Evolutionary conservation across 64 coral and sea anemone genomes (phyloP), one percentile per base, ranked within the genome.

Genomic region (Exaiptasia diaphana): DNA sequence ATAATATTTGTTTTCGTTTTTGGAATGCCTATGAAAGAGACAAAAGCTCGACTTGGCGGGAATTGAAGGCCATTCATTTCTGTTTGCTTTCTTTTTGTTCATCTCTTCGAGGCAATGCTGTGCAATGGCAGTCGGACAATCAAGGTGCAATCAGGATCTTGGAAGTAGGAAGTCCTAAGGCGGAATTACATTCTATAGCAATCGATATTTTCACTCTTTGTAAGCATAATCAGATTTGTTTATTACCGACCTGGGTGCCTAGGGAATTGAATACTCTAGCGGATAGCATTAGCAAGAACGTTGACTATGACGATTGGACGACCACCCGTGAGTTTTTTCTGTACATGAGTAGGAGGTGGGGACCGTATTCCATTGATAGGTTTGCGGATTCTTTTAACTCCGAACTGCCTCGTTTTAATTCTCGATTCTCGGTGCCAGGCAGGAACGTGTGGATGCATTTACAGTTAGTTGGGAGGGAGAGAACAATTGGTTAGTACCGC

Each of bases 381-480:
- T 85, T 85, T 85, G 68, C 82, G 5, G 69, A 74, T 27, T 48
- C 46, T 41, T 15, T 7, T 34, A 74, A 85, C 23, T 33, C 67
- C 70, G 54, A 74, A 44, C 71, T 86, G 13, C 18, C 82, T 58
- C 59, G 82, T 32, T 86, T 76, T 64, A 65, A 86, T 75, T 86
- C 70, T 48, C 60, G 71, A 61, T 86, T 86, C 68, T 24, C 68
- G 24, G 71, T 46, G 28, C 70, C 31, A 23, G 67, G 67, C 38
- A 25, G 5, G 57, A 41, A 37, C 78, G 67, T 0, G 64, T 83
- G 52, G 65, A 83, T 40, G 49, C 80, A 39, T 71, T 71, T 54
- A 69, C 80, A 70, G 48, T 55, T 35, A 36, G 22, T 25, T 83
- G 80, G 80, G 58, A 6, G 12, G 61, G 6, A 21, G 70, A 86